Percentiles rank a stretch among this genome's conserved stretches.
These are phyloP conservation scores for Rhinoptilus africanus DNA, from an alignment of 2,113 vertebrate species.

Conservation along the genomic window DNA sequence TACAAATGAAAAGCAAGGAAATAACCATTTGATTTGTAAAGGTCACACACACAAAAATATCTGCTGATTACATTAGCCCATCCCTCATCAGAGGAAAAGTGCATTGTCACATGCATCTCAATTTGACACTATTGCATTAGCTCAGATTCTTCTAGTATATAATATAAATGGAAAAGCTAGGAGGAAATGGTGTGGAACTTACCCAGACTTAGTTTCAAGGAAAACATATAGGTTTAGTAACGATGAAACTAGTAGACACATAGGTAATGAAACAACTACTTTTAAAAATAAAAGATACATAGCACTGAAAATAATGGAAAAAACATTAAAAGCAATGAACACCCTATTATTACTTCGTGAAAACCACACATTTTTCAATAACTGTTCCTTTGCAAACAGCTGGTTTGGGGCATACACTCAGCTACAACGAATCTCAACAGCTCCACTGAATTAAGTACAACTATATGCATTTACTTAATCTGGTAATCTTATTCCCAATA, in stretches of 20 bases:
- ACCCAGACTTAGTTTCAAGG: background rate
- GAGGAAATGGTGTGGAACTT: background rate
- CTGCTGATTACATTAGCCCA: conserved; percentile 37
- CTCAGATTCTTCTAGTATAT: background rate
- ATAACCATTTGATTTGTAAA: conserved; percentile 49
- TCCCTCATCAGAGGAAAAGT: conserved; percentile 21
- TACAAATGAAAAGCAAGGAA: conserved; percentile 41
- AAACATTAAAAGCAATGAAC: background rate
- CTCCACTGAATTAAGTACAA: background rate
- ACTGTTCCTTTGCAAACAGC: background rate
- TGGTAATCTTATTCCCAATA: background rate
- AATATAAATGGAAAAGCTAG: background rate
- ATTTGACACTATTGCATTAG: background rate
- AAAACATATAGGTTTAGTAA: background rate
- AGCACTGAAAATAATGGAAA: background rate
- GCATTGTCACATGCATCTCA: background rate
- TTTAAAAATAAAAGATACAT: background rate
- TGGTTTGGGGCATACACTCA: background rate
- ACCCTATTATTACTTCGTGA: background rate
- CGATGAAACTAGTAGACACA: background rate
- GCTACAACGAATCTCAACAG: background rate
- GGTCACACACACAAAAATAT: conserved; percentile 41
- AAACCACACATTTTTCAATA: background rate
- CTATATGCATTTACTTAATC: background rate
- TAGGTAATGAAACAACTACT: background rate